Evolutionary conservation across 2,797 vertebrate species (phyloP), one percentile per base, ranked within the genome.

Genomic region (Lemur catta): DNA sequence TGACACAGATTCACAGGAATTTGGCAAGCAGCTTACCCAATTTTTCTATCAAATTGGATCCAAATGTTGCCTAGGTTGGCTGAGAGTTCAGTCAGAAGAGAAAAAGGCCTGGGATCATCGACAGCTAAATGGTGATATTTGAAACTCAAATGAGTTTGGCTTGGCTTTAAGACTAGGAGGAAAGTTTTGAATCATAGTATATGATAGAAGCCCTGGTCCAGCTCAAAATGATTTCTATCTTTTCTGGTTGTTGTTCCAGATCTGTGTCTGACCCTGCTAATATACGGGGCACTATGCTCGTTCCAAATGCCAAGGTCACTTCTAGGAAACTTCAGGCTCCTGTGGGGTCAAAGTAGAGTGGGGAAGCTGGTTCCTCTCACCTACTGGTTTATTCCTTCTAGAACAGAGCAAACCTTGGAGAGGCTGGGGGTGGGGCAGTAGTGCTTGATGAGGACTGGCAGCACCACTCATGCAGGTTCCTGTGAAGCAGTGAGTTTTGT

Each of bases 51-150:
- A 94, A 88, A 97, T 94, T 95, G 50, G 78, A 96, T 97, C 94
- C 91, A 97, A 98, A 97, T 96, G 97, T 95, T 91, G 55, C 95
- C 89, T 94, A 95, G 86, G 59, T 95, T 97, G 96, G 97, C 82
- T 50, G 75, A 95, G 79, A 91, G 76, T 96, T 96, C 67, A 92
- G 93, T 89, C 35, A 50, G 87, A 92, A 95, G 76, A 92, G 46
- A 50, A 89, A 74, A 61, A 61, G 50, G 38, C 41, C 15, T 67
- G n/a, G 82, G 75, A 75, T 75, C 81, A 84, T 52, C 6, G 17
- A 69, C 76, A 61, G 90, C 79, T 93, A 67, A 46, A 72, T 82
- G 57, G 55, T 92, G 94, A 93, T 88, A 97, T 95, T 95, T 86
- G 86, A 96, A 97, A 96, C 94, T 67, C 84, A 90, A 33, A 93